Conservation (phyloP, 2,797 vertebrate species). For the Limnodromus scolopaceus region DNA sequence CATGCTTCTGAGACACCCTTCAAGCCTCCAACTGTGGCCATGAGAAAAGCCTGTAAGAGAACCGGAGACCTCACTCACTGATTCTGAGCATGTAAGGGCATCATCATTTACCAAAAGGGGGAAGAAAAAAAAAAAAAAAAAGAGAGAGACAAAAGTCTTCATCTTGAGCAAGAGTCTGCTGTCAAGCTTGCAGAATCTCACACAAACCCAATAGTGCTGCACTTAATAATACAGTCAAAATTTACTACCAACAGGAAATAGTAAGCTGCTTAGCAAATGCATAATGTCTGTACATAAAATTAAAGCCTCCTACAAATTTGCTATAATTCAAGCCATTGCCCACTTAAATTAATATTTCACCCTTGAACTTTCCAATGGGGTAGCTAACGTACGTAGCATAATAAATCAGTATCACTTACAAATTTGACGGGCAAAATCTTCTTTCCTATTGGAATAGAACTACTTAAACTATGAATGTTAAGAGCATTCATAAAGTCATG, state of each 20-base stretch:
- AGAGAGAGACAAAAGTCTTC: neutral
- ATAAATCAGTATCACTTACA: neutral
- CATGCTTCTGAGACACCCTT: neutral
- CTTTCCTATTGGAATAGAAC: neutral
- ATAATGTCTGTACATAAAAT: neutral
- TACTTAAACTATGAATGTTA: neutral
- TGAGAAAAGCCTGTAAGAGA: neutral
- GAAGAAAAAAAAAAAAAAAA: no score
- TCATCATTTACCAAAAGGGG: neutral
- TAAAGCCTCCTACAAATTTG: neutral
- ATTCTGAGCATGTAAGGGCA: neutral
- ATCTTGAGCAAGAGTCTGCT: neutral
- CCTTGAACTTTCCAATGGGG: neutral
- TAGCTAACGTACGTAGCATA: neutral
- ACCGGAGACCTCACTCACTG: neutral
- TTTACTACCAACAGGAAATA: neutral
- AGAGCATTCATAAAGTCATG: neutral
- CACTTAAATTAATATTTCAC: neutral
- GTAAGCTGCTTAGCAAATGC: neutral
- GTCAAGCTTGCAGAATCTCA: neutral
- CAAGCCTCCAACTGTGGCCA: neutral
- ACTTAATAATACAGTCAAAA: neutral
- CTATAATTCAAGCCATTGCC: neutral
- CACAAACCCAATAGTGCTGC: neutral
- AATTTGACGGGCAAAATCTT: neutral